Evolutionary conservation across 2,797 vertebrate genomes (phyloP), one percentile per base, ranked within the genome.

Genomic region (Nannoperca obscura): DNA sequence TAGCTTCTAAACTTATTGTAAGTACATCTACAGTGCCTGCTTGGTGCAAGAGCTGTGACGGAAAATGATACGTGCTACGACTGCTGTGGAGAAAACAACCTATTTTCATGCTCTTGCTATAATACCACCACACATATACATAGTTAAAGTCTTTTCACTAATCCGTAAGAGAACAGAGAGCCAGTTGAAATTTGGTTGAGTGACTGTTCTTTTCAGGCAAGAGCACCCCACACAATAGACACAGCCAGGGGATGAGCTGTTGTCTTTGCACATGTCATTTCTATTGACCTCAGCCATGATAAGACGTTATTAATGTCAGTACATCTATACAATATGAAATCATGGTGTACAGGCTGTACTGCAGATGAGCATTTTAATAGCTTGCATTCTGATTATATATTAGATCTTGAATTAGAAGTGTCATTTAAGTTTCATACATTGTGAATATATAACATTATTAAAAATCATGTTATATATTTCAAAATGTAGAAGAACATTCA

Each of bases 251-350:
- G 61, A 74, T 63, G 59, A 66, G 32, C 52, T 30, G 32, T 32
- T 73, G 59, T 57, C 74, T 67, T 58, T 71, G 52, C 49, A 65
- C n/a, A 30, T 38, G 49, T 61, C 44, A 15, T 54, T 55, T 80
- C 52, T 47, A 4, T 62, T 49, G 49, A 55, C 68, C 53, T 72
- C 73, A 36, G 57, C 44, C 7, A 27, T 47, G 42, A 38, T 36
- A 68, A 58, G 49, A 61, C 67, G 17, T 67, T 58, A 65, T 85
- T 72, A 67, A 24, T 74, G 50, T 81, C 72, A 61, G 32, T 62
- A 17, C 57, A 20, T 24, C 62, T 32, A 2, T 69, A 72, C 38
- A 60, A 12, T 55, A 30, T 71, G 46, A 62, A 57, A 22, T 36
- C 3, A 63, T 19, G 57, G 34, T n/a, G 49, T 14, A 54, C 27